Conservation (phyloP, 2,113 vertebrate genomes). For the Dipodomys spectabilis region DNA sequence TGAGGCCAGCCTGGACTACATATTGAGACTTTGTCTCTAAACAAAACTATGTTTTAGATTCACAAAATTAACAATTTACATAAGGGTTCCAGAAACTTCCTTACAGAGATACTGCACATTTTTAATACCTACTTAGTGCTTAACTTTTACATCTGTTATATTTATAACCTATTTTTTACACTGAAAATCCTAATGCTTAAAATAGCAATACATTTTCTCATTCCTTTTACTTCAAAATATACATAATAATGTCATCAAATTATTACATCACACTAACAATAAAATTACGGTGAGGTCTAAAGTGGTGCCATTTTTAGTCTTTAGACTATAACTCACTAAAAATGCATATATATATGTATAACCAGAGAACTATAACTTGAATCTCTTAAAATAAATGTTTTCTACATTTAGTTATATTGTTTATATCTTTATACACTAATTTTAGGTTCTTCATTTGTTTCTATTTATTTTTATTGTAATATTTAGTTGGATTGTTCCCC, state of each 20-base stretch:
- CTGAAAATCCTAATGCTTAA: conserved; percentile 39
- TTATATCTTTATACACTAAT: background rate
- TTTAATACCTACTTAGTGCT: conserved; percentile 8
- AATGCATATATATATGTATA: background rate
- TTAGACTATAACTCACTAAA: background rate
- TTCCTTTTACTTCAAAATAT: background rate
- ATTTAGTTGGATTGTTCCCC: background rate
- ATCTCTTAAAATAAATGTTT: conserved; percentile 43
- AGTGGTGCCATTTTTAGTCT: background rate
- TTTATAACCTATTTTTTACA: conserved; percentile 7
- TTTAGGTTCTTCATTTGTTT: conserved; percentile 14
- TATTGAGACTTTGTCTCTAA: background rate
- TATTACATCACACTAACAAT: background rate
- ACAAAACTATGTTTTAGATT: background rate
- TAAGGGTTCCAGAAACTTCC: conserved; percentile 18
- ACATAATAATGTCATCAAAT: conserved; percentile 3
- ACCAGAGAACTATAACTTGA: conserved; percentile 34
- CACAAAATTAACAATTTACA: conserved; percentile 39
- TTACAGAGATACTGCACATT: background rate
- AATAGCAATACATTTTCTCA: conserved; percentile 16
- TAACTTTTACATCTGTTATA: conserved; percentile 17
- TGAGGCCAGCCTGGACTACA: background rate
- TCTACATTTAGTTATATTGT: conserved; percentile 23
- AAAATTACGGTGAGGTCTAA: background rate
- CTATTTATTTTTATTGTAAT: background rate